A percentile compares a stretch with the other conserved stretches of the same genome.
Conservation (phyloP, 2,888 invertebrate genomes). For the Sericinus montela region DNA sequence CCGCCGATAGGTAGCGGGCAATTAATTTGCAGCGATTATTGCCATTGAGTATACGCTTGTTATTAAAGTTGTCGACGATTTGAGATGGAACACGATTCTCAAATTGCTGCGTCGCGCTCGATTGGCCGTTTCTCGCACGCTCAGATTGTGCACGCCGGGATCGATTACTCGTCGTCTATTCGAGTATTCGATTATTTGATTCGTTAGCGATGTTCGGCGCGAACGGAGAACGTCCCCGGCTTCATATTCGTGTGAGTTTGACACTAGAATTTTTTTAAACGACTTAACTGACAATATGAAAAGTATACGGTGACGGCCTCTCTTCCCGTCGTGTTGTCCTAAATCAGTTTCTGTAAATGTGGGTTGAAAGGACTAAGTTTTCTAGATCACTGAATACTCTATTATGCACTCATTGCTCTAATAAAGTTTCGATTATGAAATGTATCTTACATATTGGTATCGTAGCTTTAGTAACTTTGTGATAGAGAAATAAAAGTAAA, state of each 20-base stretch:
- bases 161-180: slow-evolving; percentile 50
- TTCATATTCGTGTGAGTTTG: slow-evolving; percentile 56
- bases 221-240: slow-evolving; percentile 43
- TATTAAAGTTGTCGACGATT: slow-evolving; percentile 76
- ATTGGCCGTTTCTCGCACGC: slow-evolving; percentile 57
- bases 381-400: too few relatives aligned
- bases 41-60: slow-evolving; percentile 66
- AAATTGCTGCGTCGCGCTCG: slow-evolving; percentile 66
- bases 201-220: slow-evolving; percentile 56
- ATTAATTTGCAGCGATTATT: slow-evolving; percentile 71
- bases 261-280: slow-evolving; percentile 8
- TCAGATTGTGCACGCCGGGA: slow-evolving; percentile 57
- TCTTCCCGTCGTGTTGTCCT: too few relatives aligned
- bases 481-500: too few relatives aligned
- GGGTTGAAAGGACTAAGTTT: too few relatives aligned
- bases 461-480: too few relatives aligned
- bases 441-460: too few relatives aligned
- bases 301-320: too few relatives aligned
- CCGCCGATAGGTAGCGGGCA: slow-evolving; percentile 52
- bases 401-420: too few relatives aligned
- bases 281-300: too few relatives aligned
- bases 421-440: too few relatives aligned
- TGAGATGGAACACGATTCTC: slow-evolving; percentile 69
- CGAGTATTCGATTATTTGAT: too few relatives aligned
- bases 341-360: too few relatives aligned